A percentile compares a stretch with the other conserved stretches of the same genome.
phyloP scores from a whole-genome alignment of 2,113 vertebrate genomes.

The Micromys minutus region DNA sequence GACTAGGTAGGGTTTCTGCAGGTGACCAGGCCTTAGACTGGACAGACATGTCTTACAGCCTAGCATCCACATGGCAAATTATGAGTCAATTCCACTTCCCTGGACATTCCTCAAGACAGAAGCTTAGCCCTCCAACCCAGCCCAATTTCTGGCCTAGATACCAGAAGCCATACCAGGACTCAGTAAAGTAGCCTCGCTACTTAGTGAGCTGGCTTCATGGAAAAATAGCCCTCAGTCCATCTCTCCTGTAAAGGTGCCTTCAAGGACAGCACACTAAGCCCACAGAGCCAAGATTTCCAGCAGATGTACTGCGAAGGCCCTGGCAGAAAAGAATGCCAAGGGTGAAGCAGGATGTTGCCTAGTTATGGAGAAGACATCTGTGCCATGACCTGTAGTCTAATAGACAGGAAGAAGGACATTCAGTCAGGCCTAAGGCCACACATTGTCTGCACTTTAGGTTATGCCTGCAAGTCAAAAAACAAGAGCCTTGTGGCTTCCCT shows the following conservation, averaged over 20 bases:
- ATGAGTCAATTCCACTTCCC: not conserved
- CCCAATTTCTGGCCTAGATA: not conserved
- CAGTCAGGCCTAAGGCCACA: fast-evolving
- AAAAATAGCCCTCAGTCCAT: not conserved
- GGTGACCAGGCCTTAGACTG: not conserved
- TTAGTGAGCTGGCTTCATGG: not conserved
- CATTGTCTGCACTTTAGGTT: not conserved
- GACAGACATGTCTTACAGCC: not conserved
- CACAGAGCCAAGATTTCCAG: not conserved
- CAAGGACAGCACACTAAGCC: no score
- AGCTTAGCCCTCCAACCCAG: not conserved
- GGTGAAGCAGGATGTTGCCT: no score
- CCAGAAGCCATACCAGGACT: not conserved
- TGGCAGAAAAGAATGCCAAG: not conserved
- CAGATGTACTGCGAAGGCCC: not conserved
- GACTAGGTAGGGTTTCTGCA: not conserved
- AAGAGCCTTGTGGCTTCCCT: not conserved
- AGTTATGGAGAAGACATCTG: fast-evolving
- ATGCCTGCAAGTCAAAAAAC: not conserved
- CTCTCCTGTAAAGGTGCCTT: fast-evolving
- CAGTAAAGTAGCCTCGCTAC: no score
- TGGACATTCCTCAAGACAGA: not conserved
- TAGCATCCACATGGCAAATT: no score
- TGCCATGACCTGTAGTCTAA: fast-evolving
- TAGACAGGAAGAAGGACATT: not conserved